Evolutionary conservation across 2,797 vertebrate species (phyloP).

Genomic region (Melanotaenia nigrans): DNA sequence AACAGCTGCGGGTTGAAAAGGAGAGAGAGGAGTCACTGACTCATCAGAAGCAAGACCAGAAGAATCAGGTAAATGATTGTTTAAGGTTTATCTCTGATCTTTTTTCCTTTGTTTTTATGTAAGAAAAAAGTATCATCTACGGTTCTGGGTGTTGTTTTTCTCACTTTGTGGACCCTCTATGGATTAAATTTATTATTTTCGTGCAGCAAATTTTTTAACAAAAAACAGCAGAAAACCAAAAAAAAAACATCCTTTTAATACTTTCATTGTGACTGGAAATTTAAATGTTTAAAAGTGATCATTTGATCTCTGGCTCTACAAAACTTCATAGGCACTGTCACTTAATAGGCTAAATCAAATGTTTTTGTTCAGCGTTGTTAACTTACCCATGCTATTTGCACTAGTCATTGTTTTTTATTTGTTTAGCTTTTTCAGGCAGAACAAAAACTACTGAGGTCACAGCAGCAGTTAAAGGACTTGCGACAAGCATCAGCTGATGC

Average conservation of each 20-base stretch:
- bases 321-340: background rate
- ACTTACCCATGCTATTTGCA: constrained; percentile 6
- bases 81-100: constrained; percentile 19
- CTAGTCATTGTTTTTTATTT: constrained; percentile 39
- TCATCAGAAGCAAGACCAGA: constrained; percentile 97
- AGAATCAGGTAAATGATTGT: constrained; percentile 88
- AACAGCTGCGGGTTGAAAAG: constrained; percentile 94
- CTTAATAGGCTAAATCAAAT: background rate
- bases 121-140: background rate
- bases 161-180: background rate
- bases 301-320: background rate
- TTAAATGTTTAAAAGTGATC: background rate
- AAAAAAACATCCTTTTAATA: background rate
- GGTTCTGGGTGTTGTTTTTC: background rate
- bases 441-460: constrained; percentile 91
- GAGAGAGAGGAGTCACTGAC: constrained; percentile 92
- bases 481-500: constrained; percentile 90
- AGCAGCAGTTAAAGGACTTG: constrained; percentile 93
- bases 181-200: background rate
- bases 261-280: background rate
- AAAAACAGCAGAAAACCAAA: background rate
- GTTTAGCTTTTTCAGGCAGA: constrained; percentile 92
- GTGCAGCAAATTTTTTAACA: background rate
- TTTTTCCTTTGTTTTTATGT: background rate
- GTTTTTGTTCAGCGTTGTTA: background rate